Conservation (phyloP, 2,888 invertebrate species). For the Amorpha juglandis region DNA sequence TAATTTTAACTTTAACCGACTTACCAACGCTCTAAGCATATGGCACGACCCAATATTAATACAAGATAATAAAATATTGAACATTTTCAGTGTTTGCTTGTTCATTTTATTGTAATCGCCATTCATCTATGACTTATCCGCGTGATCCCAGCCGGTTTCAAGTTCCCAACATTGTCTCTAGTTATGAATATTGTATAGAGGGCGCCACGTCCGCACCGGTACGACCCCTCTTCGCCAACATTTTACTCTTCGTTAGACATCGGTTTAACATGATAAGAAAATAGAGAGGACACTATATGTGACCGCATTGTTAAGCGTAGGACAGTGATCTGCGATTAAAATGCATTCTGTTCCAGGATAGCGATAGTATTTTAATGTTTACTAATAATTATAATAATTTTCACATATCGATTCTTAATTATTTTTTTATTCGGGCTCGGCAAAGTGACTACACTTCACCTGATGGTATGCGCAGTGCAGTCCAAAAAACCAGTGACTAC, state of each 20-base stretch:
- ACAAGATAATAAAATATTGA: no score
- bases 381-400: not conserved
- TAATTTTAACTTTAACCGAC: no score
- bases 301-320: not conserved
- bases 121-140: not conserved
- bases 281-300: constrained; percentile 3
- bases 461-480: no score
- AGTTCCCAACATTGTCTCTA: constrained; percentile 29
- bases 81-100: no score
- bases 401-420: not conserved
- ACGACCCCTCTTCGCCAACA: not conserved
- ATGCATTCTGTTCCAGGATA: not conserved
- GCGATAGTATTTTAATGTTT: not conserved
- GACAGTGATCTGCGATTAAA: not conserved
- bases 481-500: no score
- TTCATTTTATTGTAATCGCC: not conserved
- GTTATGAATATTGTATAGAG: constrained; percentile 31
- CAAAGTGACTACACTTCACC: no score
- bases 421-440: no score
- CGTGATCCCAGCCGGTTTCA: not conserved
- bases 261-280: constrained; percentile 16
- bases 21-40: no score
- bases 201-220: constrained; percentile 11
- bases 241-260: constrained; percentile 22
- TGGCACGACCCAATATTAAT: no score